Percentiles rank a stretch among this genome's conserved stretches.
phyloP scores from a whole-genome alignment of 2,797 vertebrate genomes.

The Lates japonicus region DNA sequence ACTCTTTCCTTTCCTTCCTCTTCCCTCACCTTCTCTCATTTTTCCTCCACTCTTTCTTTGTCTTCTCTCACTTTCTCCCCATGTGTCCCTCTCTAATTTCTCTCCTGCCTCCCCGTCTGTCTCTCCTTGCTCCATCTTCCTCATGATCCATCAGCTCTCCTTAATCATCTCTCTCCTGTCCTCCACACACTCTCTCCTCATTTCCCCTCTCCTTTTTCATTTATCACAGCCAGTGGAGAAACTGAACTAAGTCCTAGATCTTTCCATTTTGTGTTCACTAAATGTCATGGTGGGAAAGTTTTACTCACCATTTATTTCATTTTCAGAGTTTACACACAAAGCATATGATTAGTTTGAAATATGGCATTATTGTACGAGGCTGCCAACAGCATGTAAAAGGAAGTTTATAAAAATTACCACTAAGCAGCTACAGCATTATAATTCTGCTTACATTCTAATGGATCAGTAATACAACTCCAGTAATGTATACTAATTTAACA shows the following conservation, averaged over 20 bases:
- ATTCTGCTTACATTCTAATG: background rate
- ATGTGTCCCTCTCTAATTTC: slow-evolving; percentile 41
- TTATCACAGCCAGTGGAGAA: slow-evolving; percentile 30
- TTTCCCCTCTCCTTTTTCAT: slow-evolving; percentile 26
- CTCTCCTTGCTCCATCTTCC: slow-evolving; percentile 35
- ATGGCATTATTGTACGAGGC: background rate
- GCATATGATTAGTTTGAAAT: background rate
- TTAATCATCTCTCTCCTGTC: slow-evolving; percentile 65
- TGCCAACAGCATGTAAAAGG: background rate
- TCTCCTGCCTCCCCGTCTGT: slow-evolving; percentile 15
- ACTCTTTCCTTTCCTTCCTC: slow-evolving; percentile 23
- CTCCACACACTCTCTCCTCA: slow-evolving; percentile 37
- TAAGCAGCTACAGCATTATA: background rate
- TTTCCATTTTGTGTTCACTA: slow-evolving; percentile 27
- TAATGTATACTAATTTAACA: background rate
- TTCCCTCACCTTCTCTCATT: slow-evolving; percentile 8
- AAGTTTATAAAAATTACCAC: background rate
- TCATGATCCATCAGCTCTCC: slow-evolving; percentile 65
- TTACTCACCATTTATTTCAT: background rate
- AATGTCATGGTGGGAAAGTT: background rate
- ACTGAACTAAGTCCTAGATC: slow-evolving; percentile 3
- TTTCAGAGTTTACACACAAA: slow-evolving; percentile 2
- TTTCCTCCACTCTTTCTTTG: slow-evolving; percentile 28
- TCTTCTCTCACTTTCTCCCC: slow-evolving; percentile 26
- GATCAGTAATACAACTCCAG: slow-evolving; percentile 2